Percentiles rank a stretch among this genome's conserved stretches.
Conservation (phyloP, 23 tunicate genomes). For the Botrylloides violaceus region DNA sequence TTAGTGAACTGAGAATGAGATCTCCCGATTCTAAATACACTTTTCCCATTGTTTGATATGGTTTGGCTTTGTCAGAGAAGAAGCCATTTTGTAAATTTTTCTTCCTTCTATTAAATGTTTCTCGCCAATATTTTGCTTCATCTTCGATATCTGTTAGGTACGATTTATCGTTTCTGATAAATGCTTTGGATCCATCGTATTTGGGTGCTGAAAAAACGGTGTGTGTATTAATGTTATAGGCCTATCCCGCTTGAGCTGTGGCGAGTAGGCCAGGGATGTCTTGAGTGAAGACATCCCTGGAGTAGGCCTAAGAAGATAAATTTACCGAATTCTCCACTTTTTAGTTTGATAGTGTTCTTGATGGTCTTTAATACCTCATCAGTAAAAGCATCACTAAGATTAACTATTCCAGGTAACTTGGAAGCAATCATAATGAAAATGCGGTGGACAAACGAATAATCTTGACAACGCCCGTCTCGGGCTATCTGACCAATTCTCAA, state of each 20-base stretch:
- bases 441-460: too few relatives aligned
- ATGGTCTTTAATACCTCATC: conserved; percentile 71
- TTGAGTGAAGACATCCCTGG: too few relatives aligned
- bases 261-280: too few relatives aligned
- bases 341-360: conserved; percentile 46
- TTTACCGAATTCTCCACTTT: conserved; percentile 23
- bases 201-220: conserved; percentile 8
- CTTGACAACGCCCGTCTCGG: too few relatives aligned
- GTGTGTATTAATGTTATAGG: too few relatives aligned
- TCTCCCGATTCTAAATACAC: conserved; percentile 67
- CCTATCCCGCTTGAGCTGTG: too few relatives aligned
- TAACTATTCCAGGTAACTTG: conserved; percentile 32
- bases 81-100: conserved; percentile 50
- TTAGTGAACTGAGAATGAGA: conserved; percentile 36
- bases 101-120: conserved; percentile 42
- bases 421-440: background rate
- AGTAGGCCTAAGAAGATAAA: too few relatives aligned
- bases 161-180: conserved; percentile 38
- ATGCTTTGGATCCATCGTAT: conserved; percentile 47
- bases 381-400: conserved; percentile 44
- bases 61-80: conserved; percentile 71
- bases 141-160: conserved; percentile 32
- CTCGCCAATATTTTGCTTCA: conserved; percentile 38
- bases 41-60: conserved; percentile 53
- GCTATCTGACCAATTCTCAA: too few relatives aligned